Conservation (phyloP, 2,888 invertebrate species). For the Calliopum simillimum region DNA sequence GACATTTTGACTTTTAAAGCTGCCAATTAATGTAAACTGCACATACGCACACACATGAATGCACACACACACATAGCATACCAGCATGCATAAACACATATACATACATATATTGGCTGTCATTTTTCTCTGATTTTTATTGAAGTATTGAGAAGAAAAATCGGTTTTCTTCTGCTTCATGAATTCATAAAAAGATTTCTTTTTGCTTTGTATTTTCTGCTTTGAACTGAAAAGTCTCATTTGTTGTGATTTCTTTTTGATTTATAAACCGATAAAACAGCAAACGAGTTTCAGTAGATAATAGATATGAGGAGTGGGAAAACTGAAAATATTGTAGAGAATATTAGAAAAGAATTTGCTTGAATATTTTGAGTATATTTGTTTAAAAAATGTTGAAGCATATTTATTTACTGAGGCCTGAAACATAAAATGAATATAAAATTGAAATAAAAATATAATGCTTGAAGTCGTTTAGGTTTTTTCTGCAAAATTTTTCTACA, state of each 20-base stretch:
- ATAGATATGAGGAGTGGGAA: no score
- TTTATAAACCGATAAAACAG: no score
- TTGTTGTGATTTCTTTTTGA: constrained; percentile 7
- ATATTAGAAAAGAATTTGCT: no score
- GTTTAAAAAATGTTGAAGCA: no score
- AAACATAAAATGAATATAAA: no score
- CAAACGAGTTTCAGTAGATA: no score
- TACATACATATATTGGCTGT: neutral
- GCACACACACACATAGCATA: neutral
- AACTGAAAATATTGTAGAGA: no score
- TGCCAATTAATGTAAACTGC: constrained; percentile 6
- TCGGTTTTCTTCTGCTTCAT: constrained; percentile 4
- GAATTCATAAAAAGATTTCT: constrained; percentile 13
- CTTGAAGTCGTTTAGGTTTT: no score
- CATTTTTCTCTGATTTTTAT: neutral
- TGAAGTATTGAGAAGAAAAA: neutral
- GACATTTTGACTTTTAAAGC: constrained; percentile 19
- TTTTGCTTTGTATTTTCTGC: neutral
- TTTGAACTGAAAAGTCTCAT: neutral
- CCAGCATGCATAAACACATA: constrained; percentile 1
- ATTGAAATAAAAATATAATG: no score
- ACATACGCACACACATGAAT: neutral
- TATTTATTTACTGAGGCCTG: no score
- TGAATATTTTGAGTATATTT: no score
- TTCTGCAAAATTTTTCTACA: neutral